Conservation (phyloP, 30 jellyfish, hydroid and myxozoan genomes). For the Aurelia coerulea region DNA sequence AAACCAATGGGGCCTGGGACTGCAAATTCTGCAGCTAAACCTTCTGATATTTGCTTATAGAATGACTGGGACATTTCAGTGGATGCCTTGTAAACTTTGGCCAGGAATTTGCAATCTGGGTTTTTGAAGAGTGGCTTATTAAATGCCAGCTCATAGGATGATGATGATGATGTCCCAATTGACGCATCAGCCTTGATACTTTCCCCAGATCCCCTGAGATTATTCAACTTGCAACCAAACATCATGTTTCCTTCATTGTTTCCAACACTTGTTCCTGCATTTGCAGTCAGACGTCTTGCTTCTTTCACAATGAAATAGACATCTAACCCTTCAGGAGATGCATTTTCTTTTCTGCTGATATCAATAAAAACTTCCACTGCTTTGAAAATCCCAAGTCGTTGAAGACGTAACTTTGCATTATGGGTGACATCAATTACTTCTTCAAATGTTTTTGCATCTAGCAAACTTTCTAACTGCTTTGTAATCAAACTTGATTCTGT, state of each 20-base stretch:
- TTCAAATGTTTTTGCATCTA: constrained; percentile 81
- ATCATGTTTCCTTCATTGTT: constrained; percentile 93
- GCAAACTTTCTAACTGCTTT: constrained; percentile 63
- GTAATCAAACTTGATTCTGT: constrained; percentile 74
- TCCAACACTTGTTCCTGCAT: constrained; percentile 92
- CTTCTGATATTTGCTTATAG: constrained; percentile 73
- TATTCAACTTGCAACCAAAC: constrained; percentile 73
- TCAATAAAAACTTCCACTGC: constrained; percentile 93
- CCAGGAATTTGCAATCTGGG: constrained; percentile 79
- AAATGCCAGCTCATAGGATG: constrained; percentile 79
- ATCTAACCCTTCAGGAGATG: constrained; percentile 82
- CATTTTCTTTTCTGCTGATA: constrained; percentile 63
- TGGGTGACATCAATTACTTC: constrained; percentile 80
- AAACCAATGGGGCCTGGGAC: constrained; percentile 88
- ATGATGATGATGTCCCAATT: constrained; percentile 83
- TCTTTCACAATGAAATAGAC: constrained; percentile 84
- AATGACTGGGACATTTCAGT: constrained; percentile 66
- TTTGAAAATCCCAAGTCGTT: constrained; percentile 85
- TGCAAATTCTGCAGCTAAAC: constrained; percentile 69
- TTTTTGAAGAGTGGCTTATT: constrained; percentile 71
- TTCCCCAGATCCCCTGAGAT: constrained; percentile 87
- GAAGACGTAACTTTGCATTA: constrained; percentile 79
- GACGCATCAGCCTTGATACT: constrained; percentile 65
- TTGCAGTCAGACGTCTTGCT: constrained; percentile 66
- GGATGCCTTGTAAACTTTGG: constrained; percentile 57